Evolutionary conservation across 2,113 vertebrate species (phyloP), one percentile per base, ranked within the genome.

Genomic region (Synchiropus splendidus): DNA sequence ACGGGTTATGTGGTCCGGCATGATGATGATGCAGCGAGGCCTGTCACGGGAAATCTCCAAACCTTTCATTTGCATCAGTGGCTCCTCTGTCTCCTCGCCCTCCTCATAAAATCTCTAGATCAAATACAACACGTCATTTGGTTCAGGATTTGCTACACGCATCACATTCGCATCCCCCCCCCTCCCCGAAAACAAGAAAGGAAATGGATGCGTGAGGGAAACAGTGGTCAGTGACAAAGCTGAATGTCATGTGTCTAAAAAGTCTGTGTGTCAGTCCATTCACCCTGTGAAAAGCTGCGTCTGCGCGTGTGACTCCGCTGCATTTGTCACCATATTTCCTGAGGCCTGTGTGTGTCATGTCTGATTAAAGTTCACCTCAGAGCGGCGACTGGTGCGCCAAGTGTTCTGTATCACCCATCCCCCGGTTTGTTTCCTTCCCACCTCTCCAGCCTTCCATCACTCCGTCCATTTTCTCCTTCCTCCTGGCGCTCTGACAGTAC

Each of bases 321-420:
- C 56, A 62, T 71, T 76, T 75, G 78, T 76, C 66, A 62, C 69
- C 54, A 39, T 67, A 64, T 73, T 65, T 73, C 73, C 68, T 31
- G 43, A 55, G 67, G 74, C 62, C 47, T 57, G 61, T 55, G 38
- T 70, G 51, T 77, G 79, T 82, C 79, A 77, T 49, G 68, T 81
- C 77, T 83, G 72, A 83, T 84, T 81, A 81, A 70, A 75, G 59
- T 83, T 82, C 82, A 82, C 72, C 81, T 76, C 59, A 72, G 45
- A 58, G 72, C 79, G 61, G 74, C n/a, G 67, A 51, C 73, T 72
- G 60, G 64, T 72, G 61, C 70, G 67, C 68, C 70, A 64, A 51
- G 17, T 67, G 55, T 55, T 32, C 13, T 46, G 18, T 42, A 17
- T 41, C 39, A 40, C 47, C 65, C 52, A 36, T 18, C 48, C 53